Evolutionary conservation across 2,797 vertebrate genomes (phyloP), one percentile per base, ranked within the genome.

Genomic region (Balearica regulorum): DNA sequence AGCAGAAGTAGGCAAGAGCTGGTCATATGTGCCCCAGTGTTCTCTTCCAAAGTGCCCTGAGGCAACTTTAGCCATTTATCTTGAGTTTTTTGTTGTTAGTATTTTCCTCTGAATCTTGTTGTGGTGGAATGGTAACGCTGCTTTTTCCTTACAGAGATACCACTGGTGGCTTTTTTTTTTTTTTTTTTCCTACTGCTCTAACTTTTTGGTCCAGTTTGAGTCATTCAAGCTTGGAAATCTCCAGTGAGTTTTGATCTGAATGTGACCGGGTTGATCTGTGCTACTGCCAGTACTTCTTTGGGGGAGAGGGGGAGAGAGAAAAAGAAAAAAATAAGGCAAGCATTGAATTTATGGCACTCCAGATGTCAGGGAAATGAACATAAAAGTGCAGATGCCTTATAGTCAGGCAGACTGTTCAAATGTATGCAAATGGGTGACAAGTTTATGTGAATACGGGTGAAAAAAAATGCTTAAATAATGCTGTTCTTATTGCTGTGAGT

Each of bases 371-470:
- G 91, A 96, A 97, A 94, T 82, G 88, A 95, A 94, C 68, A 75
- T 96, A 96, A 96, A 97, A 95, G 77, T 96, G 91, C 97, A 98
- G 97, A 97, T 97, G 97, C 95, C 93, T 92, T 68, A 75, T 91
- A 96, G 86, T 77, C 79, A 91, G 89, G 73, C 95, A 94, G 49
- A 60, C 77, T 90, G 90, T 87, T 96, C 93, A 89, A 90, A 97
- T 96, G 77, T 78, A 97, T 97, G 96, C 93, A 97, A 97, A 97
- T 97, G 79, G 75, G 16, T 93, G 64, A 65, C 88, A 96, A 94
- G 91, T 96, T 97, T 94, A 97, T 96, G 96, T 82, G 95, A 92
- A 81, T 83, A 62, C 39, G 11, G 39, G 69, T 71, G 16, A 28
- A 79, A 70, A 68, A 58, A 94, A 76, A 66, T 58, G 18, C n/a